A percentile compares a stretch with the other conserved stretches of the same genome.
phyloP scores from a whole-genome alignment of 2,888 invertebrate species.

The Oxycera nigricornis region DNA sequence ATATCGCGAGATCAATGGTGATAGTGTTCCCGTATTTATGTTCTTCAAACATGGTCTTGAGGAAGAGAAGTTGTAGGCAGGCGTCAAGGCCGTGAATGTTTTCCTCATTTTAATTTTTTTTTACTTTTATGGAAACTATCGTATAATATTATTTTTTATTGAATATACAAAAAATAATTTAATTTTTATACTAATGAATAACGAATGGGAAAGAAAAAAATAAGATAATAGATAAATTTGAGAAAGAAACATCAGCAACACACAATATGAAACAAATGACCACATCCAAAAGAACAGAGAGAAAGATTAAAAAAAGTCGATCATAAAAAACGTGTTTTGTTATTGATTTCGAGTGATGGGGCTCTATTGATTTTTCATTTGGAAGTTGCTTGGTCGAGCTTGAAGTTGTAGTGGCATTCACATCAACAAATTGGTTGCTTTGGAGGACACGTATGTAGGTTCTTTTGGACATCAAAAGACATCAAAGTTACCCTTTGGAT shows the following conservation, averaged over 20 bases:
- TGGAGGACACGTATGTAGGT: too few relatives aligned
- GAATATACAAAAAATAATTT: slow-evolving; percentile 43
- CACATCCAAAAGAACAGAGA: not conserved
- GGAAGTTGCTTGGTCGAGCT: too few relatives aligned
- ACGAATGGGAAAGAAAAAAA: slow-evolving; percentile 41
- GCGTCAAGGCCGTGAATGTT: too few relatives aligned
- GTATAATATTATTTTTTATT: slow-evolving; percentile 26
- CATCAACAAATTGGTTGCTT: too few relatives aligned
- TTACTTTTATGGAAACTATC: slow-evolving; percentile 18
- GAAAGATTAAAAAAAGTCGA: slow-evolving; percentile 14
- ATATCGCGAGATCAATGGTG: slow-evolving; percentile 87
- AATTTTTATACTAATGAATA: slow-evolving; percentile 44
- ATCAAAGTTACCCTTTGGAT: too few relatives aligned
- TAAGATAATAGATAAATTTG: slow-evolving; percentile 4
- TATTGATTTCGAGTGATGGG: not conserved
- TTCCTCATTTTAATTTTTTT: slow-evolving; percentile 21
- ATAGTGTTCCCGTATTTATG: slow-evolving; percentile 87
- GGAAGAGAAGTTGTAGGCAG: slow-evolving; percentile 91
- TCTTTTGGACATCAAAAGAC: too few relatives aligned
- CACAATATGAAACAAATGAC: not conserved
- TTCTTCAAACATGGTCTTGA: slow-evolving; percentile 95
- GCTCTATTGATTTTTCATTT: not conserved
- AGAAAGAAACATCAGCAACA: not conserved
- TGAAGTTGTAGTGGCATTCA: too few relatives aligned
- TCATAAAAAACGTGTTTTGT: not conserved